Conservation (phyloP, 2,797 vertebrate genomes). For the Rhyacichthys aspro region DNA sequence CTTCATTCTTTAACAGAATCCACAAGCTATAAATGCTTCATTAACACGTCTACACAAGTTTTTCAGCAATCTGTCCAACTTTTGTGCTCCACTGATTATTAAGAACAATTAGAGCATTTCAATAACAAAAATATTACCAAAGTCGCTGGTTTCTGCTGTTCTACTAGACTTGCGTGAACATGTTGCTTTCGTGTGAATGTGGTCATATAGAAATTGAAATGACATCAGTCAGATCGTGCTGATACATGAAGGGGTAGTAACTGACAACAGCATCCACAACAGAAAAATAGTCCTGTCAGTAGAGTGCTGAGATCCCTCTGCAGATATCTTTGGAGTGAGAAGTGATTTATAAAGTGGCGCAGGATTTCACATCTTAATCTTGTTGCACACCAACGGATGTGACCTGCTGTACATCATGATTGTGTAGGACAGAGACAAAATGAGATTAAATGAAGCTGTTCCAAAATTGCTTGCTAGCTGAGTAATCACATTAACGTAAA, state of each 20-base stretch:
- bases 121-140: not conserved
- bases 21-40: no score
- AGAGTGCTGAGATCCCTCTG: not conserved
- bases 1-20: slow-evolving; percentile 26
- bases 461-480: no score
- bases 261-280: slow-evolving; percentile 7
- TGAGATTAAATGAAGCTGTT: not conserved
- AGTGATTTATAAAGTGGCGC: slow-evolving; percentile 8
- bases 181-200: slow-evolving; percentile 15
- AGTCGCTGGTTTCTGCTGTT: not conserved
- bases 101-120: no score
- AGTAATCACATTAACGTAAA: no score
- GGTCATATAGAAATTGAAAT: not conserved
- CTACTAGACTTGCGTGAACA: slow-evolving; percentile 10
- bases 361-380: slow-evolving; percentile 15
- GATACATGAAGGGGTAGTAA: slow-evolving; percentile 14
- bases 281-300: not conserved
- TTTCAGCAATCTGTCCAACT: no score
- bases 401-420: slow-evolving; percentile 8
- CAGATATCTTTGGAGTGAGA: slow-evolving; percentile 12
- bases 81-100: no score
- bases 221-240: slow-evolving; percentile 18
- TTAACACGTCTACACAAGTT: no score
- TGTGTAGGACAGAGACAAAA: not conserved
- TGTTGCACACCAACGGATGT: not conserved